Evolutionary conservation across 2,113 vertebrate genomes (phyloP).

Genomic region (Ciconia maguari): DNA sequence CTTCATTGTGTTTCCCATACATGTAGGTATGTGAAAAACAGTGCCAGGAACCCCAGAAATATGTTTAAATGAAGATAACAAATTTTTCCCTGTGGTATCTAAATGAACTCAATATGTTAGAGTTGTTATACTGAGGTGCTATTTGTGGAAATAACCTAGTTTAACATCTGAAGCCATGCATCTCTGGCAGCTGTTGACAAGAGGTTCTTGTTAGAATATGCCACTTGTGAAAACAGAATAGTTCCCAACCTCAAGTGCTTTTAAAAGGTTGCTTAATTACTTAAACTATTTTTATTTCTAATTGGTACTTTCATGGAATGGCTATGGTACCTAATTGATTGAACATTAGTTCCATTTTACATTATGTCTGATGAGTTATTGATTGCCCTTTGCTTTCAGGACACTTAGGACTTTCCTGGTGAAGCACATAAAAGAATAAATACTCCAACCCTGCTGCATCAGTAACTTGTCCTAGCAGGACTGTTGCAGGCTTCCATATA

Average conservation of each 20-base stretch:
- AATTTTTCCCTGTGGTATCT: neutral
- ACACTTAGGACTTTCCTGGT: neutral
- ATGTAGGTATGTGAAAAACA: neutral
- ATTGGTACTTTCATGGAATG: neutral
- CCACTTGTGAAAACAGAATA: neutral
- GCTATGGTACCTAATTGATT: conserved; percentile 30
- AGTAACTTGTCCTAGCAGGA: neutral
- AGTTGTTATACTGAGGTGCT: neutral
- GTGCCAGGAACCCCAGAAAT: neutral
- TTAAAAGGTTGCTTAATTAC: conserved; percentile 35
- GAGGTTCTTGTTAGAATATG: neutral
- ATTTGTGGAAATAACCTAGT: neutral
- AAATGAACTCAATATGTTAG: neutral
- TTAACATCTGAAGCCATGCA: neutral
- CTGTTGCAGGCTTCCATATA: neutral
- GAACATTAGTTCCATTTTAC: conserved; percentile 18
- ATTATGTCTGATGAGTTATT: conserved; percentile 12
- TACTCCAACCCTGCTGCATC: neutral
- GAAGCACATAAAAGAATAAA: conserved; percentile 18
- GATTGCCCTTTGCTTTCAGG: conserved; percentile 36
- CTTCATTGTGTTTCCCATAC: neutral
- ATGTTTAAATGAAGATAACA: neutral
- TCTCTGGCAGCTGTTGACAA: neutral
- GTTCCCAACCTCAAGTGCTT: neutral
- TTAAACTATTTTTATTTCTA: conserved; percentile 21